phyloP scores from a whole-genome alignment of 1,140 invertebrate genomes.

The Bombus superbus region DNA sequence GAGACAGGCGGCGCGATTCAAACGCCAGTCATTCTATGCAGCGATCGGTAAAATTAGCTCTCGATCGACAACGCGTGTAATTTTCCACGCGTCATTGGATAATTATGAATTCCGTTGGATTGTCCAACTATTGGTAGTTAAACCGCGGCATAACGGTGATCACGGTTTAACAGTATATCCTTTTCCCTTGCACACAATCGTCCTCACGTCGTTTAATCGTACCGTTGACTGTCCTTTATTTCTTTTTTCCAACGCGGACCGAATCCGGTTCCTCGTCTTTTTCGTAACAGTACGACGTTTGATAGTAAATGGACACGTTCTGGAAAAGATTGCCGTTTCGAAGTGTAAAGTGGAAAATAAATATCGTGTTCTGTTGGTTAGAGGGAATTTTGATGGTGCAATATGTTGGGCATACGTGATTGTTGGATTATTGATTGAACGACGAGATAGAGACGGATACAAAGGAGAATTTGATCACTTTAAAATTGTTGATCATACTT shows the following conservation, averaged over 20 bases:
- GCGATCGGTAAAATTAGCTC: constrained; percentile 26
- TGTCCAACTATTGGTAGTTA: constrained; percentile 52
- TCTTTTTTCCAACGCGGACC: not conserved
- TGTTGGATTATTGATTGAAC: not conserved
- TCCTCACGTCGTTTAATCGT: constrained; percentile 43
- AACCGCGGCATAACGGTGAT: constrained; percentile 42
- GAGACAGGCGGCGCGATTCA: constrained; percentile 18
- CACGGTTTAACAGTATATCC: constrained; percentile 23
- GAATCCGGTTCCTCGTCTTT: constrained; percentile 41
- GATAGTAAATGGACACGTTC: too few relatives aligned
- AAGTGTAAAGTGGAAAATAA: not conserved
- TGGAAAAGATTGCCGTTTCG: not conserved
- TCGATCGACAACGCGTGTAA: constrained; percentile 40
- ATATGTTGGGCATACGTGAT: too few relatives aligned
- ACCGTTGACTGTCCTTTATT: too few relatives aligned
- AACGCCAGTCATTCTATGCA: constrained; percentile 29
- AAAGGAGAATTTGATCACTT: not conserved
- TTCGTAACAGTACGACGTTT: not conserved
- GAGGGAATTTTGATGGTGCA: not conserved
- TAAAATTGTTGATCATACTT: too few relatives aligned
- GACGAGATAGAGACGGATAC: not conserved
- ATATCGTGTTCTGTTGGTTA: not conserved
- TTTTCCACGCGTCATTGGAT: constrained; percentile 52
- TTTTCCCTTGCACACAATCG: constrained; percentile 52
- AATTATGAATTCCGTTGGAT: constrained; percentile 62